Conservation (phyloP, 2,797 vertebrate genomes). For the Babyrousa celebensis region DNA sequence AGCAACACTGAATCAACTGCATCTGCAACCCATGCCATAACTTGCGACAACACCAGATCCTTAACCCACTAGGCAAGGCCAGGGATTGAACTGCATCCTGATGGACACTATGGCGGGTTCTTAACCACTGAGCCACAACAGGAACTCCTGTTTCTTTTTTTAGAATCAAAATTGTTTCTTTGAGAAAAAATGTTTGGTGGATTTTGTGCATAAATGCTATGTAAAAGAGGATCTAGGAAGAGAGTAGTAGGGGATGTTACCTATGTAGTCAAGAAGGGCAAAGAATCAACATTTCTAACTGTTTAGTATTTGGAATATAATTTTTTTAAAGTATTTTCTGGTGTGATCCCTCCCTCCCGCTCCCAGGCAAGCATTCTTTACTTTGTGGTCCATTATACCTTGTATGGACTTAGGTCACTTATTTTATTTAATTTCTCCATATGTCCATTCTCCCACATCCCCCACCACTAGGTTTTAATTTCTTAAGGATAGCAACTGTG, state of each 20-base stretch:
- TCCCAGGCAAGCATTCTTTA: neutral
- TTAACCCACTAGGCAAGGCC: too few species aligned
- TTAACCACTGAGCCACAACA: too few species aligned
- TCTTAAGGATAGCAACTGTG: neutral
- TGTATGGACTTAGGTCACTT: neutral
- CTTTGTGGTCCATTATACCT: neutral
- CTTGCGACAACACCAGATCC: too few species aligned
- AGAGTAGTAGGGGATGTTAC: neutral
- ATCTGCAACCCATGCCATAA: too few species aligned
- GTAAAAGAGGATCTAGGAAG: neutral
- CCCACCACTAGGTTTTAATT: slow-evolving; percentile 31
- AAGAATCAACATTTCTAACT: neutral
- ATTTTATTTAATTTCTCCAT: neutral
- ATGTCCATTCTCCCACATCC: neutral
- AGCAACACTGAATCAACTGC: too few species aligned
- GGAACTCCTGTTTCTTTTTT: neutral
- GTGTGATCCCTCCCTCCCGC: neutral
- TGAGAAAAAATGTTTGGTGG: neutral
- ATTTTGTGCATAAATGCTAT: slow-evolving; percentile 7
- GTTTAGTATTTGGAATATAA: neutral
- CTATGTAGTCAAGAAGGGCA: neutral
- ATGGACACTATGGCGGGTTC: too few species aligned
- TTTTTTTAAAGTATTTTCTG: slow-evolving; percentile 16
- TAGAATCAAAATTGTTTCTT: slow-evolving; percentile 23
- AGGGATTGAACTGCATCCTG: too few species aligned